Evolutionary conservation across 1,140 invertebrate genomes (phyloP).

Genomic region (Galleria mellonella): DNA sequence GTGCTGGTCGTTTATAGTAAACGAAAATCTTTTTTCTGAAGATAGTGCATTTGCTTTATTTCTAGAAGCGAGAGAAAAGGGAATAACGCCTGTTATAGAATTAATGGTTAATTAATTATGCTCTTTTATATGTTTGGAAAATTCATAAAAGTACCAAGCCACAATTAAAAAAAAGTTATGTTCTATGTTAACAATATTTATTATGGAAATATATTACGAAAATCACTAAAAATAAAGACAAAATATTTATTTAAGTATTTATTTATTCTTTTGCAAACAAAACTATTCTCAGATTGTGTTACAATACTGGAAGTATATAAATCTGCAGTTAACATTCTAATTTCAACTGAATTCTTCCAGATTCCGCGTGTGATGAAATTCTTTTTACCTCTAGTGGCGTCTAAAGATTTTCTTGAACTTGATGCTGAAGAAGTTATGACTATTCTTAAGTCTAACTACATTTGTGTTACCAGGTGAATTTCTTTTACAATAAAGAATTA

Average conservation of each 20-base stretch:
- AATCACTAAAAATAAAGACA: too few relatives aligned
- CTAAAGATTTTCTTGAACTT: slow-evolving; percentile 80
- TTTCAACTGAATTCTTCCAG: slow-evolving; percentile 27
- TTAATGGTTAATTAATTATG: slow-evolving; percentile 81
- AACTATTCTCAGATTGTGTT: too few relatives aligned
- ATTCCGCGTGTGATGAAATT: slow-evolving; percentile 80
- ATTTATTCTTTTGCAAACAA: too few relatives aligned
- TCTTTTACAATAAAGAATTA: slow-evolving; percentile 3
- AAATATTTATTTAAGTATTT: too few relatives aligned
- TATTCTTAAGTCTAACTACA: slow-evolving; percentile 80
- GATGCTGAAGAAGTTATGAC: slow-evolving; percentile 77
- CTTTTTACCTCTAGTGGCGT: slow-evolving; percentile 82
- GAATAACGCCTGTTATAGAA: slow-evolving; percentile 77
- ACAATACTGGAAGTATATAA: too few relatives aligned
- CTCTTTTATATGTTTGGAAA: too few relatives aligned
- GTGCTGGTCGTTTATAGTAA: slow-evolving; percentile 82
- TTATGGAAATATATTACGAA: too few relatives aligned
- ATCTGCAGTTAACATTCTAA: too few relatives aligned
- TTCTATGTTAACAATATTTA: too few relatives aligned
- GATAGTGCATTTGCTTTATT: slow-evolving; percentile 82
- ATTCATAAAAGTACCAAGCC: too few relatives aligned
- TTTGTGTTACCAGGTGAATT: slow-evolving; percentile 81
- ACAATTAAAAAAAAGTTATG: too few relatives aligned
- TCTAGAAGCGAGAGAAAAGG: slow-evolving; percentile 75
- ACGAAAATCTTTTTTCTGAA: slow-evolving; percentile 80